These are phyloP conservation scores for Drosophila hydei DNA, from an alignment of 1,140 invertebrate genomes.

Conservation along the genomic window DNA sequence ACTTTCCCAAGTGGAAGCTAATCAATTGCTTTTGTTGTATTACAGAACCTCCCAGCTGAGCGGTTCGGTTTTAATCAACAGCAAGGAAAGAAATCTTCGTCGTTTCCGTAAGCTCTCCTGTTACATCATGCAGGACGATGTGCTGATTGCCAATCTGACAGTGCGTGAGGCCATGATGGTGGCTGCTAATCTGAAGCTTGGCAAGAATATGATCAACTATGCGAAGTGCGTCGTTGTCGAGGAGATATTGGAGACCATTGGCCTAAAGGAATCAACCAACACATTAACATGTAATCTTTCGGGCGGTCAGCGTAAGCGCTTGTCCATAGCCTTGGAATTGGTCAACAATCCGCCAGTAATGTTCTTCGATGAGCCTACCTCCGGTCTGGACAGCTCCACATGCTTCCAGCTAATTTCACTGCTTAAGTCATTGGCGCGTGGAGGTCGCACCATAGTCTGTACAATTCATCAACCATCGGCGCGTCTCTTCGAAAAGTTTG, in stretches of 20 bases:
- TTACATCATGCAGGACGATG: constrained; percentile 98
- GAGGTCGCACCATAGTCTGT: constrained; percentile 95
- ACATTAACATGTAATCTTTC: constrained; percentile 92
- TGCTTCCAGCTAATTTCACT: constrained; percentile 95
- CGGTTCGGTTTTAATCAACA: constrained; percentile 92
- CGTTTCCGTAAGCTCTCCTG: constrained; percentile 96
- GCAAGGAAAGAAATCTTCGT: constrained; percentile 92
- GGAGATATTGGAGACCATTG: constrained; percentile 93
- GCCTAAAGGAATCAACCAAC: constrained; percentile 89
- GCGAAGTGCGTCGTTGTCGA: constrained; percentile 92
- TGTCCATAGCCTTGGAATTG: constrained; percentile 94
- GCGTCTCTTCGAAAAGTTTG: constrained; percentile 97
- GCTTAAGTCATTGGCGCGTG: constrained; percentile 90
- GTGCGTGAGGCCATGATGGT: constrained; percentile 94
- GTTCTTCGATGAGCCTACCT: constrained; percentile 99
- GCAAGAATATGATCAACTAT: constrained; percentile 89
- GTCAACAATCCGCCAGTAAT: constrained; percentile 97
- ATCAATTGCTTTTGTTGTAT: constrained; percentile 35
- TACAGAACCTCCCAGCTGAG: constrained; percentile 90
- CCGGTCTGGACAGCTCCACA: constrained; percentile 95
- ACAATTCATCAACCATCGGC: constrained; percentile 99
- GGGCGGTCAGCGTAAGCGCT: constrained; percentile 95
- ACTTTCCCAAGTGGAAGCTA: neutral
- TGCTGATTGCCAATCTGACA: constrained; percentile 93
- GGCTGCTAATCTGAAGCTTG: constrained; percentile 95